Conservation (phyloP, 1,140 invertebrate genomes). For the Ceratosolen solmsi region DNA sequence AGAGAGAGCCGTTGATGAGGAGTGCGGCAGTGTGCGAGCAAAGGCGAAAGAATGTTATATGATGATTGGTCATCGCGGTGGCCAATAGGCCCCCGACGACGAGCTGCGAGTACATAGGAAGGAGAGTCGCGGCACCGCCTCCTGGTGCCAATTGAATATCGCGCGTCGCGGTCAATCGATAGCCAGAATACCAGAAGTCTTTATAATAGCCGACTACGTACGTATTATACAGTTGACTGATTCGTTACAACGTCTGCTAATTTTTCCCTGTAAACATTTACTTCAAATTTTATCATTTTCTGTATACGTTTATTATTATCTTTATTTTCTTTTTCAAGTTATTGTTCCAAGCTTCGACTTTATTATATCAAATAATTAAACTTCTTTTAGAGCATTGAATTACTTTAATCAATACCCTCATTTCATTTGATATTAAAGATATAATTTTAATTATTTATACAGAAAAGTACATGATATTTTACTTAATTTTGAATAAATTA, state of each 20-base stretch:
- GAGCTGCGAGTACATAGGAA: constrained; percentile 61
- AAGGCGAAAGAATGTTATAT: constrained; percentile 66
- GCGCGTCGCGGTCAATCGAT: constrained; percentile 19
- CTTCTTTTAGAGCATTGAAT: too few relatives aligned
- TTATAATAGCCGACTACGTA: not conserved
- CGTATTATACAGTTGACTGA: not conserved
- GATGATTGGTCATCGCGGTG: constrained; percentile 72
- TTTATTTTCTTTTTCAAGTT: too few relatives aligned
- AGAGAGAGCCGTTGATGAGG: not conserved
- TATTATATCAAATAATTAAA: too few relatives aligned
- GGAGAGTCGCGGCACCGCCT: constrained; percentile 66
- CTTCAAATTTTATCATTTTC: too few relatives aligned
- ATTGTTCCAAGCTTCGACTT: too few relatives aligned
- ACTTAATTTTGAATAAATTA: too few relatives aligned
- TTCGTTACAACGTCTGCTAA: not conserved
- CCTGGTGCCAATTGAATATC: constrained; percentile 60
- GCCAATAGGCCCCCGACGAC: constrained; percentile 67
- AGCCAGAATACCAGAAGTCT: not conserved
- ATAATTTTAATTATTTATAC: too few relatives aligned
- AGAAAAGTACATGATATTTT: too few relatives aligned
- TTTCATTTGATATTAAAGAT: too few relatives aligned
- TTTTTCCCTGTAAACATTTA: not conserved
- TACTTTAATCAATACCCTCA: too few relatives aligned
- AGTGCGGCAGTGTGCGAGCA: not conserved
- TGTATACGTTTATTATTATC: too few relatives aligned